phyloP scores from a whole-genome alignment of 2,113 vertebrate species.

The Oriolus oriolus region DNA sequence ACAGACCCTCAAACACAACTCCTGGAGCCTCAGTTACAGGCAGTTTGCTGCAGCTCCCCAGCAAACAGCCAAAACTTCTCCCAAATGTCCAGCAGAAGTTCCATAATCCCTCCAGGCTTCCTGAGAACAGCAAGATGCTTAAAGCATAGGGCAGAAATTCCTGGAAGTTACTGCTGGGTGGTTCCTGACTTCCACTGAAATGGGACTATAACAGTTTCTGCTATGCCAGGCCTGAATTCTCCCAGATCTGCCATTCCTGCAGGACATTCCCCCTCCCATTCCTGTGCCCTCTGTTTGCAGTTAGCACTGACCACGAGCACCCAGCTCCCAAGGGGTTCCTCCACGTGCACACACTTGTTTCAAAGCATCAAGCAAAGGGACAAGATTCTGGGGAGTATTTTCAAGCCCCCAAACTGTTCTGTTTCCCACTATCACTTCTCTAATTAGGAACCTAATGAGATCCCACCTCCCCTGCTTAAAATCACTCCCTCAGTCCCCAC shows the following conservation, averaged over 20 bases:
- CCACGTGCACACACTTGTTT: not conserved
- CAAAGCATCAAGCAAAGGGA: not conserved
- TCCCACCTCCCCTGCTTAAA: not conserved
- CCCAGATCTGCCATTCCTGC: not conserved
- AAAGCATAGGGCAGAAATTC: not conserved
- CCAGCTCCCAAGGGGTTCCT: not conserved
- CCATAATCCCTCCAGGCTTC: not conserved
- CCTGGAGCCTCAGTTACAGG: not conserved
- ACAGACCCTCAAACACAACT: not conserved
- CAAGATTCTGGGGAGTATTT: not conserved
- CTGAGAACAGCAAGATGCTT: not conserved
- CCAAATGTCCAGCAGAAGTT: not conserved
- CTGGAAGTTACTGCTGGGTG: not conserved
- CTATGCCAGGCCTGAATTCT: not conserved
- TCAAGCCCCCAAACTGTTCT: not conserved
- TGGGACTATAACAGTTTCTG: not conserved
- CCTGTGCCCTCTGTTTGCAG: not conserved
- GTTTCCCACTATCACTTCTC: not conserved
- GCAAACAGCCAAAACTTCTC: not conserved
- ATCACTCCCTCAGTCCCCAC: not conserved
- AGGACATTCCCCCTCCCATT: not conserved
- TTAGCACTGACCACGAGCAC: not conserved
- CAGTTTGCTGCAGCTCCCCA: not conserved
- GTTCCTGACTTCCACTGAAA: not conserved
- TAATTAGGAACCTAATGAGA: not conserved